Evolutionary conservation across 2,797 vertebrate species (phyloP).

Genomic region (Mus caroli): DNA sequence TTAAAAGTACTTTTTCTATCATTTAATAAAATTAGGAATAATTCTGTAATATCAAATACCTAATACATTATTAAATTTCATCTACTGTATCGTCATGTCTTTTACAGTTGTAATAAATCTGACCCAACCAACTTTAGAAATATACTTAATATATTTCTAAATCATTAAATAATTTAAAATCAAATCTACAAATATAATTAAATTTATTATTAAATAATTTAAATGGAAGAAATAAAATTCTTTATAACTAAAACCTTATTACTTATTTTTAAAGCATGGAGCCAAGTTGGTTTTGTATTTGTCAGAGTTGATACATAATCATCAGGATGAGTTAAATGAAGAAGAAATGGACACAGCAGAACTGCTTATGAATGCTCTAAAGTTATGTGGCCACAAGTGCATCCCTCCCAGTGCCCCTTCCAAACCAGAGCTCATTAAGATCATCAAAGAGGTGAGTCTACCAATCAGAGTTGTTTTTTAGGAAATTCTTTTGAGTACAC

Average conservation of each 20-base stretch:
- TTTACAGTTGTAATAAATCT: constrained; percentile 46
- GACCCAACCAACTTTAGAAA: constrained; percentile 2
- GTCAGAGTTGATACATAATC: constrained; percentile 95
- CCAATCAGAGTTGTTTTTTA: neutral
- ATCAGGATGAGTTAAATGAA: constrained; percentile 92
- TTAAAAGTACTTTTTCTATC: constrained; percentile 9
- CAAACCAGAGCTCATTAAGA: constrained; percentile 94
- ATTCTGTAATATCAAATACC: neutral
- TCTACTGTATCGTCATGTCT: constrained; percentile 29
- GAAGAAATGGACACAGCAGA: constrained; percentile 92
- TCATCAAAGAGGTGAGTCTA: constrained; percentile 94
- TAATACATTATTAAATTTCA: neutral
- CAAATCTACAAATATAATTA: constrained; percentile 52
- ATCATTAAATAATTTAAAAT: constrained; percentile 48
- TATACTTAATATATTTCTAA: no score
- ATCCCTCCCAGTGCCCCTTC: constrained; percentile 92
- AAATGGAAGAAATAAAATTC: constrained; percentile 56
- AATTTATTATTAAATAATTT: constrained; percentile 56
- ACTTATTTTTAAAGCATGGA: constrained; percentile 92
- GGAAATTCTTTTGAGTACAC: neutral
- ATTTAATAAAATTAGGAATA: constrained; percentile 21
- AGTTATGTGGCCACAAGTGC: constrained; percentile 95
- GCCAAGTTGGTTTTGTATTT: constrained; percentile 96
- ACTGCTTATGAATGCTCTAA: constrained; percentile 94
- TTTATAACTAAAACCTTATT: constrained; percentile 47